phyloP scores from a whole-genome alignment of 2,888 invertebrate species.

The Cerastoderma edule region DNA sequence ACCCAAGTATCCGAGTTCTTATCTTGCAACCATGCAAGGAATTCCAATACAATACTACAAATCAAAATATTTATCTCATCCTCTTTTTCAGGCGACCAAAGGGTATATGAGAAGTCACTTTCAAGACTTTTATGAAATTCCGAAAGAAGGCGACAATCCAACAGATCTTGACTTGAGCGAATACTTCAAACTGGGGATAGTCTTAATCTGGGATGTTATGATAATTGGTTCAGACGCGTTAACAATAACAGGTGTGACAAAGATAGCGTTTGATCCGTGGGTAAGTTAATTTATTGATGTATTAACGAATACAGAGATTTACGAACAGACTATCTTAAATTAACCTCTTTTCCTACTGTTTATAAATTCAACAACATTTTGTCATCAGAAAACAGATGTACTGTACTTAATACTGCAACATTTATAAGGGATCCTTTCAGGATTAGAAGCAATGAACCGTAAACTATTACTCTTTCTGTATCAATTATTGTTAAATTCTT shows the following conservation, averaged over 20 bases:
- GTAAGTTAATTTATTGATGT: conserved; percentile 1
- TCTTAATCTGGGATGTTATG: conserved; percentile 8
- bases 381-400: background rate
- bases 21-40: too few species aligned
- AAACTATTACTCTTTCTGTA: too few species aligned
- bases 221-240: background rate
- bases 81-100: background rate
- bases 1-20: too few species aligned
- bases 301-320: too few species aligned
- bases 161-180: background rate
- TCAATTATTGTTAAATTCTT: too few species aligned
- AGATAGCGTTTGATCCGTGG: conserved; percentile 2
- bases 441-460: background rate
- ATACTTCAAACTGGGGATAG: background rate
- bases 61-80: background rate
- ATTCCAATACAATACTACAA: background rate
- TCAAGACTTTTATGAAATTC: background rate
- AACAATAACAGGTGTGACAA: background rate
- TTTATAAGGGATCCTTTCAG: background rate
- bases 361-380: background rate
- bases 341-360: background rate
- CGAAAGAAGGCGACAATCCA: background rate
- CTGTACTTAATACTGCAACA: background rate
- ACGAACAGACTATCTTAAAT: too few species aligned
- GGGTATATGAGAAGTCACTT: conserved; percentile 2